Base-by-base conservation (phyloP, 2,113 vertebrate species). In the Gallinago undulata region DNA sequence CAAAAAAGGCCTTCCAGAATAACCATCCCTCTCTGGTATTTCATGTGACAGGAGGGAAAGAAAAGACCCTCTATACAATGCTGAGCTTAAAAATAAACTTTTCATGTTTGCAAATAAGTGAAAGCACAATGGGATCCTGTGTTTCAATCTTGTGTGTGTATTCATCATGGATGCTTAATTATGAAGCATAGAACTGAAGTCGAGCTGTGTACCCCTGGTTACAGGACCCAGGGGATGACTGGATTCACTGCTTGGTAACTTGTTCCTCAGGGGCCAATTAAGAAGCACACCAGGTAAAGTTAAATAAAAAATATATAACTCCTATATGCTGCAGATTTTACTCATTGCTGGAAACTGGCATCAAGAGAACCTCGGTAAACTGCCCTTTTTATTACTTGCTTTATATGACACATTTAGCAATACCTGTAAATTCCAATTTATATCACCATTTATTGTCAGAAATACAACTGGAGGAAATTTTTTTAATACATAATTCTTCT, bases 41-140 rank as follows among this genome's bases (percentile, higher is more conserved):
- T 94, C 76, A 84, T 93, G 62, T 81, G 77, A 97, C 50, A 94
- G 68, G 53, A 88, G 85, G 53, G 72, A 94, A 89, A 97, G 84
- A 89, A 96, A 72, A 87, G 73, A 74, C 72, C 74, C 66, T 83
- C 88, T 85, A 76, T 97, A 87, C 68, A 89, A 96, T 84, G 88
- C 67, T 92, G 74, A 95, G 70, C 90, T 96, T 78, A 91, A 97
- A 97, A 96, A 95, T 93, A 90, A 96, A 96, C 93, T 88, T 95
- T 92, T 90, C 2, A 17, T 72, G 74, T 96, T 96, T 87, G 81
- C 77, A 93, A 97, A 95, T 96, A 96, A 79, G 41, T 86, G 90
- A 93, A 90, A 90, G 89, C 90, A 92, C 83, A 96, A 87, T 96
- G 66, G 62, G 48, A 96, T 84, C 90, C 79, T 94, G 68, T 92